Percentiles rank a stretch among this genome's conserved stretches.
These are phyloP conservation scores for Cistogaster globosa DNA, from an alignment of 2,888 invertebrate species.

Conservation along the genomic window DNA sequence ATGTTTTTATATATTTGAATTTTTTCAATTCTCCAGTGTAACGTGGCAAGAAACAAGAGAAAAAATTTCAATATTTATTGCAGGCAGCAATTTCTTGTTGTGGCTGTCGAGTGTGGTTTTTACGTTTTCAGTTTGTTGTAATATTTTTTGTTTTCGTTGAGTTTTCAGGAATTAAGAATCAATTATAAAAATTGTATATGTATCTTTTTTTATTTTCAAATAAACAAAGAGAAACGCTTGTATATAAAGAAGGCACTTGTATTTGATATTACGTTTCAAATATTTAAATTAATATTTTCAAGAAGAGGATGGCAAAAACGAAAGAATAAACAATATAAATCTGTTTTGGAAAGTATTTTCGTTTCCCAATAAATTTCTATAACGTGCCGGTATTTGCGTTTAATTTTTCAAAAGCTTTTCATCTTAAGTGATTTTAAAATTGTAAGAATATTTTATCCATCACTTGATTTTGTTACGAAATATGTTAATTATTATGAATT, in stretches of 20 bases:
- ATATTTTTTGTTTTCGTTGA: constrained; percentile 20
- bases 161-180: constrained; percentile 39
- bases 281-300: no score
- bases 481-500: constrained; percentile 6
- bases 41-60: constrained; percentile 14
- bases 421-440: constrained; percentile 40
- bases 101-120: constrained; percentile 50
- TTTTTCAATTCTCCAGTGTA: constrained; percentile 15
- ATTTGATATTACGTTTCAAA: no score
- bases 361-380: constrained; percentile 9
- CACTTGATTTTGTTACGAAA: constrained; percentile 10
- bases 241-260: no score
- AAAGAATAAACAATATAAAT: no score
- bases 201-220: constrained; percentile 17
- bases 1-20: constrained; percentile 25
- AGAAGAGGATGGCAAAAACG: no score
- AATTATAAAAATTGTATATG: constrained; percentile 40
- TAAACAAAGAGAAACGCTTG: neutral
- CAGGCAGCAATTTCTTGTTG: constrained; percentile 48
- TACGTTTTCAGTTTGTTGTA: constrained; percentile 45
- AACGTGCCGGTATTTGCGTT: neutral
- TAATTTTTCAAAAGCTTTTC: neutral
- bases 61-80: constrained; percentile 53
- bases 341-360: no score
- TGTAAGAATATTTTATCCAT: constrained; percentile 6